phyloP scores from a whole-genome alignment of 2,888 invertebrate species.

The Polyommatus iphigenia region DNA sequence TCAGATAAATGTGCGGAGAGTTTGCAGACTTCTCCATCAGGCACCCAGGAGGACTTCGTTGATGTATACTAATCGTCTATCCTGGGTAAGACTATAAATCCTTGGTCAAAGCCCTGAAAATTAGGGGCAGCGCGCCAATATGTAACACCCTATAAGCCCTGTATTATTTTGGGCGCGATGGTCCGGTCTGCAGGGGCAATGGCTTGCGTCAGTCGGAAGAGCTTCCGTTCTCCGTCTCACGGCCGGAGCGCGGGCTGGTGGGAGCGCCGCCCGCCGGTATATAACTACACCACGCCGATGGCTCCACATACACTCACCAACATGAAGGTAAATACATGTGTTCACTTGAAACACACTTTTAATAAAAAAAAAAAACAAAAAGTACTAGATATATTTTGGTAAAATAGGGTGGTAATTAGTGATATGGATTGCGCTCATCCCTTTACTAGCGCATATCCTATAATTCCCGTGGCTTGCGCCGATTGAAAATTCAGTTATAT shows the following conservation, averaged over 20 bases:
- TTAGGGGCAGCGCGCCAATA: background rate
- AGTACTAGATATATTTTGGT: background rate
- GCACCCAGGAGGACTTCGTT: too few relatives aligned
- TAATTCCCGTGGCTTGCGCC: too few relatives aligned
- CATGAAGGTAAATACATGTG: constrained; percentile 68
- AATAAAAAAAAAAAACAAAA: constrained; percentile 4
- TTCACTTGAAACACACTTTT: background rate
- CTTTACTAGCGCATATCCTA: too few relatives aligned
- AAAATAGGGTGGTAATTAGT: background rate
- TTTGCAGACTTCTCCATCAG: too few relatives aligned
- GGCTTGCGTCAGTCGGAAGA: constrained; percentile 66
- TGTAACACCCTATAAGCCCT: background rate
- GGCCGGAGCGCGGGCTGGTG: constrained; percentile 53
- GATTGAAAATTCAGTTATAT: too few relatives aligned
- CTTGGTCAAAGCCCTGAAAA: too few relatives aligned
- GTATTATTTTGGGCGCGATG: constrained; percentile 26
- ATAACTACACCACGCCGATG: constrained; percentile 62
- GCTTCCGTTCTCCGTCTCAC: constrained; percentile 68
- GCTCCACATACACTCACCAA: constrained; percentile 70
- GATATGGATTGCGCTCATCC: too few relatives aligned
- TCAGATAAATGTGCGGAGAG: too few relatives aligned
- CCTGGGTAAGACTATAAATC: too few relatives aligned
- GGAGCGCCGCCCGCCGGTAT: constrained; percentile 67
- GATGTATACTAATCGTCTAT: too few relatives aligned
- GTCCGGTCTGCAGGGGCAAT: constrained; percentile 60